Percentiles rank a stretch among this genome's conserved stretches.
Evolutionary conservation across 2,888 invertebrate genomes (phyloP).

Genomic region (Phragmatobia fuliginosa): DNA sequence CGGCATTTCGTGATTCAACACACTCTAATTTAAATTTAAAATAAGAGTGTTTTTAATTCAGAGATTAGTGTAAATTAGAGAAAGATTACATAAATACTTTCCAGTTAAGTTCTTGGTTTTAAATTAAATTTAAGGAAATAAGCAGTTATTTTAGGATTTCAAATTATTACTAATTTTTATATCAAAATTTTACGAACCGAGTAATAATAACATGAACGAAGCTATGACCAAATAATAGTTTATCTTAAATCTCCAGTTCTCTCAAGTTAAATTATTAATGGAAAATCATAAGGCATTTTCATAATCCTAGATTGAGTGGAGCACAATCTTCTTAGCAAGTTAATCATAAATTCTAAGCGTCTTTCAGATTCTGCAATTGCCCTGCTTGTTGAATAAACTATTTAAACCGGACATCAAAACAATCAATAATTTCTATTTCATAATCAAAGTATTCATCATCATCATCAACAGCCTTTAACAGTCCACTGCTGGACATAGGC

Average conservation of each 20-base stretch:
- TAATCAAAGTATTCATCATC: too few species aligned
- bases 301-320: constrained; percentile 8
- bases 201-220: constrained; percentile 15
- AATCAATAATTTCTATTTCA: not conserved
- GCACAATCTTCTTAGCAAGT: constrained; percentile 26
- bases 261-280: constrained; percentile 23
- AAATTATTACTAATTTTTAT: not conserved
- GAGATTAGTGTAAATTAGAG: too few species aligned
- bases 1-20: too few species aligned
- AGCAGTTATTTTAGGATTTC: not conserved
- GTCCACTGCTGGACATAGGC: too few species aligned
- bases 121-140: not conserved
- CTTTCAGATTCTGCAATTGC: constrained; percentile 44
- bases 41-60: too few species aligned
- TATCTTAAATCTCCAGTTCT: constrained; percentile 14
- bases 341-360: constrained; percentile 22
- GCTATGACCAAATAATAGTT: constrained; percentile 20
- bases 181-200: not conserved
- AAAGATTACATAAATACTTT: too few species aligned
- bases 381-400: constrained; percentile 52
- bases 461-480: too few species aligned
- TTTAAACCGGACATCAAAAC: constrained; percentile 26
- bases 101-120: not conserved
- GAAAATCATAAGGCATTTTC: constrained; percentile 19
- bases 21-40: too few species aligned